Conservation (phyloP, 2,888 invertebrate genomes). For the Lamellibrachia satsuma region DNA sequence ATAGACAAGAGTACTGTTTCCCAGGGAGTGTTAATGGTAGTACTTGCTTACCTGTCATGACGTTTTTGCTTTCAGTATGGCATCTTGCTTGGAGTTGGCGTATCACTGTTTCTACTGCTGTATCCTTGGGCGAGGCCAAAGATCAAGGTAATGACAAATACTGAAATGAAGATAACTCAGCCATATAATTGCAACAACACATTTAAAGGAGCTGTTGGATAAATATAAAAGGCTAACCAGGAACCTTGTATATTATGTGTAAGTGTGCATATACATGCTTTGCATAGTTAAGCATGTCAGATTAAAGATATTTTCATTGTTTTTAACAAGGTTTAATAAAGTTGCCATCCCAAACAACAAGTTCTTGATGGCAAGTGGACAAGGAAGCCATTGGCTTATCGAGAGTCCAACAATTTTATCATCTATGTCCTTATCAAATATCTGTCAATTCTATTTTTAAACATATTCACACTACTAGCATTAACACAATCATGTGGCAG, state of each 20-base stretch:
- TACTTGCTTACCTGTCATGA: not conserved
- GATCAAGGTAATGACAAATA: slow-evolving; percentile 33
- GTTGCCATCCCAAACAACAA: too few species aligned
- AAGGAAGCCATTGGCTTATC: too few species aligned
- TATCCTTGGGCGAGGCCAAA: slow-evolving; percentile 42
- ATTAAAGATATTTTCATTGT: too few species aligned
- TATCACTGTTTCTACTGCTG: slow-evolving; percentile 41
- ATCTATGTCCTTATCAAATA: too few species aligned
- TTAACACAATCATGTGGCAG: too few species aligned
- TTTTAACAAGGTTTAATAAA: too few species aligned
- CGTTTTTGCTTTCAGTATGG: slow-evolving; percentile 40
- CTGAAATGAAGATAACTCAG: not conserved
- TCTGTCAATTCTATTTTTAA: too few species aligned
- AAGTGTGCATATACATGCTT: not conserved
- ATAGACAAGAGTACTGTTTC: not conserved
- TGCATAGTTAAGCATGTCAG: not conserved
- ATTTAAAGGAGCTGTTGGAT: not conserved
- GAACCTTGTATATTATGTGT: not conserved
- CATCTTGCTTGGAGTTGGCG: slow-evolving; percentile 42
- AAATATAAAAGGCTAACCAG: not conserved
- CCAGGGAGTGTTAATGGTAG: not conserved
- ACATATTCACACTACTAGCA: too few species aligned
- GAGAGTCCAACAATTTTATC: too few species aligned
- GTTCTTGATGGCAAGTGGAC: too few species aligned
- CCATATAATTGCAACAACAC: slow-evolving; percentile 6